Evolutionary conservation across 2,888 invertebrate genomes (phyloP).

Genomic region (Drosophila bunnanda): DNA sequence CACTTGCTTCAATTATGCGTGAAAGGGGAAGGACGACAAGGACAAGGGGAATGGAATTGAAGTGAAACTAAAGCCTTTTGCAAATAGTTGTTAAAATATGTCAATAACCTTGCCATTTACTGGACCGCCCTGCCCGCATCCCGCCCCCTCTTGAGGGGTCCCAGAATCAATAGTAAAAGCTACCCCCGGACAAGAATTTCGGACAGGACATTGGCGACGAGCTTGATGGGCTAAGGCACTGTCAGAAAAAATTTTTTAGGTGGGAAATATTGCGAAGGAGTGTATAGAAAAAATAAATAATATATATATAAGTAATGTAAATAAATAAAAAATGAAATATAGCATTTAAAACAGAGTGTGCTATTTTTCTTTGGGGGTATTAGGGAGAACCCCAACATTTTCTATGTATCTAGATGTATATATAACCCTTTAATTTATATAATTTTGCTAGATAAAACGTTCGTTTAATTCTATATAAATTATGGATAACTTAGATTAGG

Average conservation of each 20-base stretch:
- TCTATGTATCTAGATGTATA: too few relatives aligned
- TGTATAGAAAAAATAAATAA: not conserved
- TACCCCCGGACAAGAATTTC: slow-evolving; percentile 52
- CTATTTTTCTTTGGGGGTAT: too few relatives aligned
- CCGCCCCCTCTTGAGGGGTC: slow-evolving; percentile 15
- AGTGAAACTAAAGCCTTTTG: slow-evolving; percentile 78
- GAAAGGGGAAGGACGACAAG: slow-evolving; percentile 19
- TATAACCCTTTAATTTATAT: not conserved
- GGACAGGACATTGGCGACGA: slow-evolving; percentile 54
- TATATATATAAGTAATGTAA: too few relatives aligned
- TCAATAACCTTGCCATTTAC: slow-evolving; percentile 69
- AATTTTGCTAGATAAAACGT: not conserved
- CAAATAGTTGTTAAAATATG: slow-evolving; percentile 79
- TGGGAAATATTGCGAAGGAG: not conserved
- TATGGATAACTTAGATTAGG: fast-evolving
- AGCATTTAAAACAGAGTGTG: not conserved
- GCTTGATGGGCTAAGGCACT: slow-evolving; percentile 29
- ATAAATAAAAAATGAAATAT: not conserved
- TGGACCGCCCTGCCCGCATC: slow-evolving; percentile 3
- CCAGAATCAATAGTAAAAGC: slow-evolving; percentile 57
- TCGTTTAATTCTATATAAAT: too few relatives aligned
- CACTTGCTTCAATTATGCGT: slow-evolving; percentile 76
- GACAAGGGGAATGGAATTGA: slow-evolving; percentile 59
- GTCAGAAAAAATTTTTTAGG: not conserved
- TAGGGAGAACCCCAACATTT: too few relatives aligned